Evolutionary conservation across 2,797 vertebrate species (phyloP).

Genomic region (Ctenopoma kingsleyae): DNA sequence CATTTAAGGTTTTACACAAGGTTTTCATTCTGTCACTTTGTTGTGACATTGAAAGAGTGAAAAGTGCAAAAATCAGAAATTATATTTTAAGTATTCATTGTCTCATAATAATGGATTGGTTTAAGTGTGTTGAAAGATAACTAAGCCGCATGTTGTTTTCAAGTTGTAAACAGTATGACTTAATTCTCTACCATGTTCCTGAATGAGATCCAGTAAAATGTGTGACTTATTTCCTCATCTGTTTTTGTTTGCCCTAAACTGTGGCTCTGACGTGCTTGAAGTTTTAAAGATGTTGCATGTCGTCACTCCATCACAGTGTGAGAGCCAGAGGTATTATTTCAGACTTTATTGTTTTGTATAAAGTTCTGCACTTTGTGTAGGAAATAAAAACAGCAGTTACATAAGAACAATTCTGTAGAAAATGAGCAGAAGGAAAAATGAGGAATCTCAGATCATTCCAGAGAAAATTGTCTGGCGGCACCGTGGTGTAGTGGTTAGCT

Average conservation of each 20-base stretch:
- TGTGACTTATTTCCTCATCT: neutral
- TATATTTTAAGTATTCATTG: neutral
- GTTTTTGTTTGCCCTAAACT: neutral
- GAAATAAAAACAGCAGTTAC: neutral
- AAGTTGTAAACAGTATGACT: neutral
- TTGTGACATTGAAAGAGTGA: neutral
- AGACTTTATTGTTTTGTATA: no score
- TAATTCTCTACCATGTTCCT: conserved; percentile 12
- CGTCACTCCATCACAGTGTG: neutral
- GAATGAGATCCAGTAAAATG: neutral
- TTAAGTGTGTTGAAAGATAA: neutral
- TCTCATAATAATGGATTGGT: neutral
- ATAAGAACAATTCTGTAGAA: neutral
- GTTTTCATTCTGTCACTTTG: neutral
- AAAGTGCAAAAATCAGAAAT: neutral
- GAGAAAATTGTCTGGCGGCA: no score
- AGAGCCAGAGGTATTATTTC: neutral
- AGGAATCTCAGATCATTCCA: neutral
- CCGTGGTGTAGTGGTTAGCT: no score
- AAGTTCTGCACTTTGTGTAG: neutral
- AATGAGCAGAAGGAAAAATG: neutral
- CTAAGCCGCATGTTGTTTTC: neutral
- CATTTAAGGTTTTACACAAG: neutral
- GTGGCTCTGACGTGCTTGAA: neutral
- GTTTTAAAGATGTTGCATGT: neutral